Base-by-base conservation (phyloP, 64 coral and sea anemone species). In the Pocillopora verrucosa region DNA sequence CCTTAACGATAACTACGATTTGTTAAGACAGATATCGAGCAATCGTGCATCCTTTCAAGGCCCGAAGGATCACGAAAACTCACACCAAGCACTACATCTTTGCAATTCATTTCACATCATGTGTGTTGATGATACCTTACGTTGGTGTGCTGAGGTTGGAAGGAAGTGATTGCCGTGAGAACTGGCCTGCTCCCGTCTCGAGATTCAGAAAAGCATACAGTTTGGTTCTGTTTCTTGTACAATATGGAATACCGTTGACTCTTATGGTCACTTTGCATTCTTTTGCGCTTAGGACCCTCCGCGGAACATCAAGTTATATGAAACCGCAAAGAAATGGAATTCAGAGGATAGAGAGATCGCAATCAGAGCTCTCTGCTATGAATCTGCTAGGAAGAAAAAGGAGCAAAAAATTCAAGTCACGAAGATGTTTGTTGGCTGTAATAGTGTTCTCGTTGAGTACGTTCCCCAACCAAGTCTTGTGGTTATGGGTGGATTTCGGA, bases 381-480 rank as follows among this genome's bases (percentile, higher is more conserved):
- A 51, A 51, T 51, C 41, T 51, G 0, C 41, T 7, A 51, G 41
- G 41, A 51, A 24, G 20, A 70, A 77, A 17, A 88, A 56, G 59
- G 70, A 35, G 82, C 19, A 73, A 58, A 68, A 76, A 72, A 81
- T 88, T 84, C 86, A 75, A 72, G 94, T 91, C 6, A 95, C 86
- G 7, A 91, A 95, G 73, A 95, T 95, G 94, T 95, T 95, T 59
- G 88, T 95, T 88, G 3, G 84, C 92, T 5, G 94, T 95, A 2
- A 82, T 72, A 15, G 94, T 95, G 13, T 95, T 95, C 59, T 72
- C 94, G 14, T 60, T 95, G 16, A 92, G 90, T 59, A 95, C 92
- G 94, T 95, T 95, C 78, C 94, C 94, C 60, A 95, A 95, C 26
- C 94, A 95, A 84, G 78, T 92, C 1, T 41, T 95, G 14, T 95